These are phyloP conservation scores for Coelinius sp. DNA, from an alignment of 2,888 invertebrate genomes.

Conservation along the genomic window DNA sequence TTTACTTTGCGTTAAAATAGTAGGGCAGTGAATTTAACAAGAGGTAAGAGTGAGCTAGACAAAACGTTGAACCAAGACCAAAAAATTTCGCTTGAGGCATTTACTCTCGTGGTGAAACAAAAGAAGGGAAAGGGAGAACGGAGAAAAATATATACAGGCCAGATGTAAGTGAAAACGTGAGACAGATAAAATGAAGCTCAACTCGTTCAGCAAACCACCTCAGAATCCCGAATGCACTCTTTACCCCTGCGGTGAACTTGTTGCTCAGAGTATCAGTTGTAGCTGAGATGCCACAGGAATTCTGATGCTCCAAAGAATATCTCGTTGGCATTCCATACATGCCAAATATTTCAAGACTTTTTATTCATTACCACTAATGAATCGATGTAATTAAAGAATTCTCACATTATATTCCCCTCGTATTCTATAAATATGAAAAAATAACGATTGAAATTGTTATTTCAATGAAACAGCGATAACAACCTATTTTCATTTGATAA, in stretches of 20 bases:
- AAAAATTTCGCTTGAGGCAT: background rate
- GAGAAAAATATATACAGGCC: background rate
- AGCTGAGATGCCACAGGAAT: slow-evolving; percentile 16
- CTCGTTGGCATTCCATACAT: background rate
- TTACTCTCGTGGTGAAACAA: background rate
- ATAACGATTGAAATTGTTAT: background rate
- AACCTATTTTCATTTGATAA: background rate
- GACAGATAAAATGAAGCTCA: slow-evolving; percentile 16
- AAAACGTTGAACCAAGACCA: slow-evolving; percentile 4
- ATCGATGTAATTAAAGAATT: background rate
- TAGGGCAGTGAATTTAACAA: slow-evolving; percentile 15
- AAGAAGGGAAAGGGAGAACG: background rate
- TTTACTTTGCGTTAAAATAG: slow-evolving; percentile 48
- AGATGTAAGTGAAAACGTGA: slow-evolving; percentile 20
- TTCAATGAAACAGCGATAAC: background rate
- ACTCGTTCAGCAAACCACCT: slow-evolving; percentile 8
- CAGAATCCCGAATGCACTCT: slow-evolving; percentile 10
- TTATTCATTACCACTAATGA: background rate
- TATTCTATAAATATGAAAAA: too few relatives aligned
- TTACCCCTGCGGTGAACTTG: slow-evolving; percentile 26
- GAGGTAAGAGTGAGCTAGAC: slow-evolving; percentile 26
- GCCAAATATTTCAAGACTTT: background rate
- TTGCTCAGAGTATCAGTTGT: slow-evolving; percentile 29
- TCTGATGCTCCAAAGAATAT: slow-evolving; percentile 2
- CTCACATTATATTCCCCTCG: background rate